phyloP scores from a whole-genome alignment of 2,797 vertebrate genomes.

The Manis crassicaudata region DNA sequence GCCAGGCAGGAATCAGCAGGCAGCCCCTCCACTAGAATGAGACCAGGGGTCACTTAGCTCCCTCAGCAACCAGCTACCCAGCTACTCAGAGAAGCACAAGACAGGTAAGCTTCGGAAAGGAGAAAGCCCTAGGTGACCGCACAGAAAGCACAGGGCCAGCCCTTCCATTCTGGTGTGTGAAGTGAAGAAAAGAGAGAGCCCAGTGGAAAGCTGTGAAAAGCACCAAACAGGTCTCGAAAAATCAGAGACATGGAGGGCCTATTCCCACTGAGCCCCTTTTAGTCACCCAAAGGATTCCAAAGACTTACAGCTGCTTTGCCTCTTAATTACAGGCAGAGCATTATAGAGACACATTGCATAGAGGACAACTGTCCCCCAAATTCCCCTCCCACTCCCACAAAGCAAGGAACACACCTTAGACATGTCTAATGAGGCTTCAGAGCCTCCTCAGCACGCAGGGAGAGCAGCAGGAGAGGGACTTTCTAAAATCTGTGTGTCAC shows the following conservation, averaged over 20 bases:
- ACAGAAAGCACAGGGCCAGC: not conserved
- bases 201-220: not conserved
- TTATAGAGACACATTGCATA: not conserved
- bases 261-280: not conserved
- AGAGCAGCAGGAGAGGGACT: accelerated
- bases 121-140: not conserved
- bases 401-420: not conserved
- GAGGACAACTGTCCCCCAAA: not conserved
- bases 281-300: not conserved
- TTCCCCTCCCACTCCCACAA: not conserved
- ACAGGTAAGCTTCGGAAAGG: not conserved
- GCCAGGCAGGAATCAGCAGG: not conserved
- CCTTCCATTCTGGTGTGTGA: too few species aligned
- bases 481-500: too few species aligned
- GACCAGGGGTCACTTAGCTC: not conserved
- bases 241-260: not conserved
- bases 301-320: not conserved
- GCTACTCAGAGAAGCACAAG: not conserved
- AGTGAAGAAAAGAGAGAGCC: too few species aligned
- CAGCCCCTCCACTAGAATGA: not conserved
- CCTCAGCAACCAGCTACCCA: not conserved
- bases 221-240: not conserved
- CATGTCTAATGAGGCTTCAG: accelerated
- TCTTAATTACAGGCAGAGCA: not conserved
- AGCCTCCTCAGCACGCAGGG: not conserved